Base-by-base conservation (phyloP, 2,888 invertebrate genomes). In the Caenorhabditis sp. region DNA sequence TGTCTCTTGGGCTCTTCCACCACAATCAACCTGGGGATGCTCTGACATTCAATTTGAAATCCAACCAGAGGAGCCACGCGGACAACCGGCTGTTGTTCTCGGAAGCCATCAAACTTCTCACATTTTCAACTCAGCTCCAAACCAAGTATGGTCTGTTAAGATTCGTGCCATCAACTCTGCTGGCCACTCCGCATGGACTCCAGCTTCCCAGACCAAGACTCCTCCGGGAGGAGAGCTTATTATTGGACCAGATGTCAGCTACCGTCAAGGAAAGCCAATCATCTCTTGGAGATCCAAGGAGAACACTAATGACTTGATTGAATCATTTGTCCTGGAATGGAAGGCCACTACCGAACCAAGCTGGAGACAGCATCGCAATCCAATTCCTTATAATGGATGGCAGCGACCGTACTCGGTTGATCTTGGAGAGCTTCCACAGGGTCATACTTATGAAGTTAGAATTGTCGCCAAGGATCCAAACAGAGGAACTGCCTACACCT, bases 381-480 rank as follows among this genome's bases (percentile, higher is more conserved):
- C 85, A 22, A 80, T 87, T 58, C 88, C 87, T 2, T 92, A 87
- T 79, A 79, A 87, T 37, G 92, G 92, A 55, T 88, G 88, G 87
- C 91, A 91, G 80, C 84, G 91, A 32, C 89, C 91, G 5, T 92
- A 92, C 83, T 85, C 86, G 44, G 85, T 89, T 28, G 89, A 89
- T 55, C 80, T 92, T 55, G 80, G 86, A 58, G 88, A 88, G 40
- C 83, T 92, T 20, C 91, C 91, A 20, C 82, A 88, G 58, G 91
- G 91, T 9, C 87, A 88, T 22, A 82, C 77, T 37, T 88, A 89
- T 55, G 77, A 90, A 72, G 89, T 90, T 8, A 69, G 86, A 53
- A 80, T 86, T 40, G 83, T 85, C 4, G 86, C 86, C 55, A 86
- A 84, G 72, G 87, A 85, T 60, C 88, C 88, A 51, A 89, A 90